A percentile compares a stretch with the other conserved stretches of the same genome.
Evolutionary conservation across 2,113 vertebrate species (phyloP).

Genomic region (Pelobates fuscus): DNA sequence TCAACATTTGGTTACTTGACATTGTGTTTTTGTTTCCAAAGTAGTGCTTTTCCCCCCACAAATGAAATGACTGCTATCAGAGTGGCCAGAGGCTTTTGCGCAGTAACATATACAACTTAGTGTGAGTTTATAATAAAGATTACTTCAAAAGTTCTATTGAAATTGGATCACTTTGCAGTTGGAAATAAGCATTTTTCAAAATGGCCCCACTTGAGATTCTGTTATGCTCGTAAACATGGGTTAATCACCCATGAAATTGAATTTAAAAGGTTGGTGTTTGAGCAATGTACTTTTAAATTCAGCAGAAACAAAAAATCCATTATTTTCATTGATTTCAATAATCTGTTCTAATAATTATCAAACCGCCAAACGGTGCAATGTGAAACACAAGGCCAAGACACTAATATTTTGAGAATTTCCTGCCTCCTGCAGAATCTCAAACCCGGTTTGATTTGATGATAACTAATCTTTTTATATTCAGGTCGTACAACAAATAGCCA

Average conservation of each 20-base stretch:
- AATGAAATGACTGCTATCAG: no score
- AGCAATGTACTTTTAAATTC: conserved; percentile 31
- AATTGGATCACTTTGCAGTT: conserved; percentile 8
- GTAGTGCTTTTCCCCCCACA: no score
- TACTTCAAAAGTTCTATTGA: conserved; percentile 3
- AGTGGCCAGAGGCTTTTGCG: no score
- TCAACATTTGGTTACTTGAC: no score
- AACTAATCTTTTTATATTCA: background rate
- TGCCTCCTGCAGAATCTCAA: background rate
- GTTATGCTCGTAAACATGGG: conserved; percentile 38
- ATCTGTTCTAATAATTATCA: conserved; percentile 43
- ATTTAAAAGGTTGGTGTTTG: conserved; percentile 41
- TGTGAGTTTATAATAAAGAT: no score
- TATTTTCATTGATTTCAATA: conserved; percentile 46
- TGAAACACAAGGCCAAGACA: background rate
- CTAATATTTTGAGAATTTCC: background rate
- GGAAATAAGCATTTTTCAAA: conserved; percentile 21
- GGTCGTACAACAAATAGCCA: no score
- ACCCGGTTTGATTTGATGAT: background rate
- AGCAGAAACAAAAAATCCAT: conserved; percentile 34
- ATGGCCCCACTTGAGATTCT: conserved; percentile 24
- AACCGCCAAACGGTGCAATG: background rate
- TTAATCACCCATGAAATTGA: conserved; percentile 48
- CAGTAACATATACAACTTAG: no score
- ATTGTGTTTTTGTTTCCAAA: no score